phyloP scores from a whole-genome alignment of 2,888 invertebrate genomes.

The Saturnia japonica region DNA sequence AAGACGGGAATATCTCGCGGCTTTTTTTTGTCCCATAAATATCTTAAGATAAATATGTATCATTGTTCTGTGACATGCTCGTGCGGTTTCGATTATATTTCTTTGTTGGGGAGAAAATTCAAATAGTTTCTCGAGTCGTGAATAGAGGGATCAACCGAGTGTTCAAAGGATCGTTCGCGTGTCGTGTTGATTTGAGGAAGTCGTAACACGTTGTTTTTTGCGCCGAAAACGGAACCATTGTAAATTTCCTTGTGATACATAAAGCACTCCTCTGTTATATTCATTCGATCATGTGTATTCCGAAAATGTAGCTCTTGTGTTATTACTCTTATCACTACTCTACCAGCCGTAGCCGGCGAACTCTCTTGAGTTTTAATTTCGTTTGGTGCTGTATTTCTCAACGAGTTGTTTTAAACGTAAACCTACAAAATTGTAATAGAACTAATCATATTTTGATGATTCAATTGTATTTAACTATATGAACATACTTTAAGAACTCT shows the following conservation, averaged over 20 bases:
- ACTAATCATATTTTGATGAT: not conserved
- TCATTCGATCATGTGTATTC: not conserved
- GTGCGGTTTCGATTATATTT: constrained; percentile 49
- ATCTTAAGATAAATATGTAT: constrained; percentile 79
- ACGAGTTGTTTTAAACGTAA: not conserved
- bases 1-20: constrained; percentile 55
- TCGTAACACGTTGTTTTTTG: constrained; percentile 40
- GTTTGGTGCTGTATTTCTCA: not conserved
- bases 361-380: not conserved
- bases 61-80: constrained; percentile 68
- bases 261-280: not conserved
- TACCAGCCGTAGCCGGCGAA: not conserved
- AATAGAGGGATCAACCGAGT: constrained; percentile 43
- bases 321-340: not conserved
- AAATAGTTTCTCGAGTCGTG: constrained; percentile 57
- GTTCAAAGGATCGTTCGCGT: constrained; percentile 51
- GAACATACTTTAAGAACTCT: not conserved
- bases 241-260: not conserved
- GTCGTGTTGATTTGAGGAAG: constrained; percentile 48
- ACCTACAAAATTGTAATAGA: not conserved
- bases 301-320: not conserved
- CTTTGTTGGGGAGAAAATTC: constrained; percentile 53
- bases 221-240: not conserved
- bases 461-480: not conserved
- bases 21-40: constrained; percentile 74